A percentile compares a stretch with the other conserved stretches of the same genome.
Conservation (phyloP, 2,888 invertebrate genomes). For the Eupithecia subfuscata region DNA sequence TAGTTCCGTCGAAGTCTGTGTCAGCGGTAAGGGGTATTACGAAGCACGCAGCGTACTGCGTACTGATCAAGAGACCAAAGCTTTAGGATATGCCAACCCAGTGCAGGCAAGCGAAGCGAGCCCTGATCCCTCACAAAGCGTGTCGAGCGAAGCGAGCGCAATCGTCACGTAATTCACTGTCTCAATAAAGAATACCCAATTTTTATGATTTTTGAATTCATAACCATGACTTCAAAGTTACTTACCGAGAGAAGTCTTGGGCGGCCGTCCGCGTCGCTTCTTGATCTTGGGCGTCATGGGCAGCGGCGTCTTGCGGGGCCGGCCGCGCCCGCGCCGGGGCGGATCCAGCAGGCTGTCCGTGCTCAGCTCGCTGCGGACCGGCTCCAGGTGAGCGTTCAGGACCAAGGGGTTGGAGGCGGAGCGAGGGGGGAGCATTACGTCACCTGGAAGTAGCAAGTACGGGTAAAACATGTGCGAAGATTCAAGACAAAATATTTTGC, state of each 20-base stretch:
- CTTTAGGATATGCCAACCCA: no score
- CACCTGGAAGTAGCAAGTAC: slow-evolving; percentile 39
- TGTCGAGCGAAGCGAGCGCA: background rate
- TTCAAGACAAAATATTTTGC: background rate
- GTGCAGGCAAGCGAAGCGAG: no score
- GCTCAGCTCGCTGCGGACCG: slow-evolving; percentile 53
- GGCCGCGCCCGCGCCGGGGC: slow-evolving; percentile 74
- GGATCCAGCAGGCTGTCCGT: slow-evolving; percentile 62
- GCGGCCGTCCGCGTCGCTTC: slow-evolving; percentile 77
- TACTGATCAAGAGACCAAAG: no score
- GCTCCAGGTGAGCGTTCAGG: slow-evolving; percentile 57
- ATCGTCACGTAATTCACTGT: no score
- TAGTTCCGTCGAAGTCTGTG: no score
- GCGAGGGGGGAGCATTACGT: slow-evolving; percentile 78
- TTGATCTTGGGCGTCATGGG: slow-evolving; percentile 78
- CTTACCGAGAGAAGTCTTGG: slow-evolving; percentile 78
- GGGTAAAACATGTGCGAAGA: background rate
- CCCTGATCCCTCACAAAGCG: no score
- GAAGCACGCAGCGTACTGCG: no score
- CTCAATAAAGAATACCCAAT: no score
- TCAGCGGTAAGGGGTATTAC: no score
- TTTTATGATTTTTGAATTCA: no score
- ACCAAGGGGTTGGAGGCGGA: slow-evolving; percentile 52
- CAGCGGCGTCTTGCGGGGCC: slow-evolving; percentile 83
- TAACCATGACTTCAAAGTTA: background rate